Conservation (phyloP, 2,888 invertebrate genomes). For the Callinectes sapidus region DNA sequence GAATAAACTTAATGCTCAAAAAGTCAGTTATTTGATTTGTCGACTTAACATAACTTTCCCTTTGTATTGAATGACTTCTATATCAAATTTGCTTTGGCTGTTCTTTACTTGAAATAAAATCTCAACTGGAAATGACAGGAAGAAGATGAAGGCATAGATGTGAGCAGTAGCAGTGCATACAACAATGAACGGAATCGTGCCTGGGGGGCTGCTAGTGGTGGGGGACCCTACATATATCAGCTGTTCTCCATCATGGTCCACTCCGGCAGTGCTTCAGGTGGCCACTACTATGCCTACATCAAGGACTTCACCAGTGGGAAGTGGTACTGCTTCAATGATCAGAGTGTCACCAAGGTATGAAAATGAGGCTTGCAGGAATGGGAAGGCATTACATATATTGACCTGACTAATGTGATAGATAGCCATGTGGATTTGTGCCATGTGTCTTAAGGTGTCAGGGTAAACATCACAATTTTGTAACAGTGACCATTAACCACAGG, state of each 20-base stretch:
- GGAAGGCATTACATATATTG: not conserved
- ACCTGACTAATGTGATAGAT: not conserved
- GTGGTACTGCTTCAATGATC: constrained; percentile 94
- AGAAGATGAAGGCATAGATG: constrained; percentile 81
- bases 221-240: constrained; percentile 80
- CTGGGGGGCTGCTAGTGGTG: constrained; percentile 50
- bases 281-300: constrained; percentile 94
- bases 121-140: constrained; percentile 76
- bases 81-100: not conserved
- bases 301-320: constrained; percentile 85
- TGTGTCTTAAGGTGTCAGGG: not conserved
- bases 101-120: not conserved
- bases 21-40: no score
- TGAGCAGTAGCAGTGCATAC: constrained; percentile 73
- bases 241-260: constrained; percentile 94
- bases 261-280: constrained; percentile 91
- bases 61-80: no score
- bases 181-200: constrained; percentile 78
- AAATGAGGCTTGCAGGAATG: not conserved
- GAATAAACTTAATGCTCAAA: no score
- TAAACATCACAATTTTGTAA: not conserved
- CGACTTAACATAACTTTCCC: no score
- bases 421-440: not conserved
- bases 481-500: not conserved
- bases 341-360: constrained; percentile 83